These are phyloP conservation scores for Caranx melampygus DNA, from an alignment of 2,113 vertebrate species.

Conservation along the genomic window DNA sequence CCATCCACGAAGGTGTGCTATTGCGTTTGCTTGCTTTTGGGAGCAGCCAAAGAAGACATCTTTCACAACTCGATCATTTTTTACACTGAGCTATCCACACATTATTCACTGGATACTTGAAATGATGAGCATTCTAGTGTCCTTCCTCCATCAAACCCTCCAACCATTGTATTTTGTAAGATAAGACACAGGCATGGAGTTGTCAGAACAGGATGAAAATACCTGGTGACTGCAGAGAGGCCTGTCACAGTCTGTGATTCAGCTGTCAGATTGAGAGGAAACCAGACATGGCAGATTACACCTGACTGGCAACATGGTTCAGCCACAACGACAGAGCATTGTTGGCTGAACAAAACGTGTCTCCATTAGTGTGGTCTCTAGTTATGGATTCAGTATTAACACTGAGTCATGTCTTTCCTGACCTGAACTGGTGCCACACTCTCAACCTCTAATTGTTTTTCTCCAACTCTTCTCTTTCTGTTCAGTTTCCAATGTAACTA, in stretches of 20 bases:
- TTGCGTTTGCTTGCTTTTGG: too few species aligned
- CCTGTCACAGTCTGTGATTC: slow-evolving; percentile 20
- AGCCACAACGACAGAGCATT: neutral
- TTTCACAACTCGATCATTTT: neutral
- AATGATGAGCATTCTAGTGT: neutral
- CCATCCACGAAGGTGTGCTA: too few species aligned
- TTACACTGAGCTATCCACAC: neutral
- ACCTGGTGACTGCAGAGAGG: slow-evolving; percentile 11
- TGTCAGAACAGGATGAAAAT: neutral
- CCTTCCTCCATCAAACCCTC: neutral
- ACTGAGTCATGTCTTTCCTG: neutral
- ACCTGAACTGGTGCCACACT: neutral
- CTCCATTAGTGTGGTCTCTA: neutral
- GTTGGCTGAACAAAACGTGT: too few species aligned
- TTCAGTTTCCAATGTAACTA: neutral
- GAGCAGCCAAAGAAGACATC: too few species aligned
- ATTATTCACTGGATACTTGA: too few species aligned
- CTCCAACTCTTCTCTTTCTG: neutral
- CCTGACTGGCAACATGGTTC: slow-evolving; percentile 5
- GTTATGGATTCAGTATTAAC: neutral
- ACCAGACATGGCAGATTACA: slow-evolving; percentile 27
- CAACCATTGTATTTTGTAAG: neutral
- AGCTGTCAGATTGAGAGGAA: slow-evolving; percentile 26
- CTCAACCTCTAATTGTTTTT: neutral
- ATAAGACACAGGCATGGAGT: neutral